Conservation (phyloP, 2,888 invertebrate species). For the Hipparchia semele region DNA sequence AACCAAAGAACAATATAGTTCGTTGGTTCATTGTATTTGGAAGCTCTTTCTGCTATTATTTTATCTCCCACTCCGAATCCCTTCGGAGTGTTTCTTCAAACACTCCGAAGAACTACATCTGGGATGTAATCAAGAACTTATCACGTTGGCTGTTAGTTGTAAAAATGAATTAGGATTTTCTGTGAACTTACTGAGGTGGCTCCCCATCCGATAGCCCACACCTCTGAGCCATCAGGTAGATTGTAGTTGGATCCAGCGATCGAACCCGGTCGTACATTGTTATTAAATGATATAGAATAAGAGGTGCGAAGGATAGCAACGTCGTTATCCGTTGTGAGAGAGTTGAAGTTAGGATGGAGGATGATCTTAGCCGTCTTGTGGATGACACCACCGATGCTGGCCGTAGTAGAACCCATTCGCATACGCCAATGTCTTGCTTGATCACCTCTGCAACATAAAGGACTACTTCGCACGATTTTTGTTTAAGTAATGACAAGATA, state of each 20-base stretch:
- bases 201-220: conserved; percentile 63
- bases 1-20: too few relatives aligned
- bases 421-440: conserved; percentile 25
- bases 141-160: conserved; percentile 30
- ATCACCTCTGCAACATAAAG: conserved; percentile 34
- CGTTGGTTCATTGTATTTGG: too few relatives aligned
- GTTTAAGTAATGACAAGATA: too few relatives aligned
- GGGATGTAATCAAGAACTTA: too few relatives aligned
- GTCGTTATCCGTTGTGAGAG: conserved; percentile 50
- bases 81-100: too few relatives aligned
- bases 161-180: conserved; percentile 17
- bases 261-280: conserved; percentile 43
- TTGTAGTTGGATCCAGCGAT: conserved; percentile 55
- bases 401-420: conserved; percentile 43
- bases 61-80: too few relatives aligned
- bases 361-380: conserved; percentile 42
- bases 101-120: too few relatives aligned
- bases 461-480: background rate
- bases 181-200: conserved; percentile 8
- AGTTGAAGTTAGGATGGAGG: conserved; percentile 57
- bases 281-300: conserved; percentile 45
- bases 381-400: conserved; percentile 54
- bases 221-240: conserved; percentile 52
- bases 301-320: conserved; percentile 55
- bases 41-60: too few relatives aligned